These are phyloP conservation scores for Priocnemis perturbator DNA, from an alignment of 2,888 invertebrate species.

Conservation along the genomic window DNA sequence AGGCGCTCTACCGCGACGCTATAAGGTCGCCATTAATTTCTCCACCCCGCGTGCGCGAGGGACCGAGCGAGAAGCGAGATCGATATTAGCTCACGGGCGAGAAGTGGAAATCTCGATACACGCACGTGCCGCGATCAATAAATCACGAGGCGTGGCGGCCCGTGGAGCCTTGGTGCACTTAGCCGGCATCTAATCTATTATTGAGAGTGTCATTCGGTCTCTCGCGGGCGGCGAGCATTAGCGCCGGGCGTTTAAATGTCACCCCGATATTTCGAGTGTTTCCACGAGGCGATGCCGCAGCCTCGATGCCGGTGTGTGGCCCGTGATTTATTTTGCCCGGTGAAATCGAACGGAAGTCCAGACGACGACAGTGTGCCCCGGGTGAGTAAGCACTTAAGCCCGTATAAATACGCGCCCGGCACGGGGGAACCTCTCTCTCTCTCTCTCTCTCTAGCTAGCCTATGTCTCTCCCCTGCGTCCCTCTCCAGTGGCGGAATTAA, in stretches of 20 bases:
- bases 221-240: slow-evolving; percentile 59
- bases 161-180: slow-evolving; percentile 63
- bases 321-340: slow-evolving; percentile 53
- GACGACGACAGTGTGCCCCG: slow-evolving; percentile 3
- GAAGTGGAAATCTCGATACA: slow-evolving; percentile 65
- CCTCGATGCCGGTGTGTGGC: slow-evolving; percentile 14
- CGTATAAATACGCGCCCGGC: slow-evolving; percentile 3
- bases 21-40: slow-evolving; percentile 29
- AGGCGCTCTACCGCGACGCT: slow-evolving; percentile 11
- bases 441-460: too few relatives aligned
- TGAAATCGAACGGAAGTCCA: slow-evolving; percentile 53
- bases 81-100: slow-evolving; percentile 33
- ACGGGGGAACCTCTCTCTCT: background rate
- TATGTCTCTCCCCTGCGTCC: background rate
- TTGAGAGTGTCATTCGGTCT: slow-evolving; percentile 68
- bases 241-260: slow-evolving; percentile 60
- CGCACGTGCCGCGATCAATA: slow-evolving; percentile 67
- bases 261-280: slow-evolving; percentile 53
- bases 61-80: slow-evolving; percentile 14
- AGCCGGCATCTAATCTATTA: slow-evolving; percentile 72
- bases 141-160: slow-evolving; percentile 60
- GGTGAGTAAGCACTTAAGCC: slow-evolving; percentile 16
- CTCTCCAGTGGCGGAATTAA: background rate
- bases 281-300: slow-evolving; percentile 31
- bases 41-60: background rate